These are phyloP conservation scores for Pristionchus maxplancki DNA, from an alignment of 2,888 invertebrate species.

Conservation along the genomic window DNA sequence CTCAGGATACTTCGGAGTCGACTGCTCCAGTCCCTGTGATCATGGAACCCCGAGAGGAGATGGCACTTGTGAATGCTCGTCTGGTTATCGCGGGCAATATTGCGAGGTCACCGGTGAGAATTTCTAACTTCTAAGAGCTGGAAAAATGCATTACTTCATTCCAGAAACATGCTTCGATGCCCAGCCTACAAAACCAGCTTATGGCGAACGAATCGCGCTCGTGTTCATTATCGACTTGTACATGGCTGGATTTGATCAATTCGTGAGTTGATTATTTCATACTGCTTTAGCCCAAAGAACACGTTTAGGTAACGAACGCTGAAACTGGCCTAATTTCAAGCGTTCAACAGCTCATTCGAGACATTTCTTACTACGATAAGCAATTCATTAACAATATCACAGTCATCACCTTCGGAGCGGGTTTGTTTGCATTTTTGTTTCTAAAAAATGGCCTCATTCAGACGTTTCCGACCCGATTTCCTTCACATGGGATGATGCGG, in stretches of 20 bases:
- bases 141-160: neutral
- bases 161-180: neutral
- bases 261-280: neutral
- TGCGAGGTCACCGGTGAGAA: neutral
- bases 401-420: neutral
- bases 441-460: neutral
- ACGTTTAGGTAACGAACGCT: neutral
- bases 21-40: neutral
- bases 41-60: neutral
- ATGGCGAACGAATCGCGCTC: neutral
- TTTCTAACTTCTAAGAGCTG: neutral
- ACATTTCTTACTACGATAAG: constrained; percentile 27
- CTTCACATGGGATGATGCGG: neutral
- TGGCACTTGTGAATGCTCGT: neutral
- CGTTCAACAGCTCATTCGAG: neutral
- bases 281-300: neutral
- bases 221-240: constrained; percentile 29
- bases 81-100: neutral
- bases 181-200: neutral
- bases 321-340: neutral
- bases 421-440: neutral
- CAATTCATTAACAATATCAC: neutral
- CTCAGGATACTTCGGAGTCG: constrained; percentile 24
- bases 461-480: neutral
- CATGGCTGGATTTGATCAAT: neutral